Conservation (phyloP, 1,140 invertebrate genomes). For the Cyclargus thomasi region DNA sequence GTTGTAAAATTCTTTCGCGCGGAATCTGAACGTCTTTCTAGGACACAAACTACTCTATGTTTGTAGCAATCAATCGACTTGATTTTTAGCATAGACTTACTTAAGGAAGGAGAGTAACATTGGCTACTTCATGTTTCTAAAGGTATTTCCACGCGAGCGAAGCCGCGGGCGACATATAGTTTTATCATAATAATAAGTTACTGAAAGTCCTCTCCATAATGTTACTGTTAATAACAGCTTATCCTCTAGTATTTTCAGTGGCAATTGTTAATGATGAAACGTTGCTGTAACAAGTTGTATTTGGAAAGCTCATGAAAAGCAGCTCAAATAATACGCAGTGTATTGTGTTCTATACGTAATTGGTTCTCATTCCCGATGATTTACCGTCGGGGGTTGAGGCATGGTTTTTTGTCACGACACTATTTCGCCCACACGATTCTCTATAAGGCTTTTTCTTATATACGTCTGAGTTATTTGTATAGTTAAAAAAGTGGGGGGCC, state of each 20-base stretch:
- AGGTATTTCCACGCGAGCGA: too few relatives aligned
- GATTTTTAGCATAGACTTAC: too few relatives aligned
- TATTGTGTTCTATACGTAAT: constrained; percentile 63
- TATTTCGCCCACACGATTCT: constrained; percentile 52
- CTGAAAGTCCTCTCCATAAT: too few relatives aligned
- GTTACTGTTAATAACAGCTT: neutral
- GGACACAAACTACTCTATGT: too few relatives aligned
- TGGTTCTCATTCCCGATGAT: constrained; percentile 66
- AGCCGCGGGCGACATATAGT: too few relatives aligned
- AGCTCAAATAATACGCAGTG: constrained; percentile 22
- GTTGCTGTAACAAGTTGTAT: neutral
- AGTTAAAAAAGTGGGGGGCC: neutral
- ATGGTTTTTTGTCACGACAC: constrained; percentile 71
- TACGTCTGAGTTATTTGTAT: constrained; percentile 28
- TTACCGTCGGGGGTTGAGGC: constrained; percentile 55
- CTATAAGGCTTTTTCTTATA: constrained; percentile 39
- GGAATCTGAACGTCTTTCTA: too few relatives aligned
- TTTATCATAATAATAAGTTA: too few relatives aligned
- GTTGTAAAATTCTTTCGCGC: too few relatives aligned
- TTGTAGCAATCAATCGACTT: too few relatives aligned
- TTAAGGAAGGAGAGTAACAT: too few relatives aligned
- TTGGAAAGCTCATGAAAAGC: constrained; percentile 13
- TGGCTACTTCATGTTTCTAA: too few relatives aligned
- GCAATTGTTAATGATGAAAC: constrained; percentile 10
- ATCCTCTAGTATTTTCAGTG: constrained; percentile 21